Evolutionary conservation across 2,888 invertebrate species (phyloP).

Genomic region (Agriotes lineatus): DNA sequence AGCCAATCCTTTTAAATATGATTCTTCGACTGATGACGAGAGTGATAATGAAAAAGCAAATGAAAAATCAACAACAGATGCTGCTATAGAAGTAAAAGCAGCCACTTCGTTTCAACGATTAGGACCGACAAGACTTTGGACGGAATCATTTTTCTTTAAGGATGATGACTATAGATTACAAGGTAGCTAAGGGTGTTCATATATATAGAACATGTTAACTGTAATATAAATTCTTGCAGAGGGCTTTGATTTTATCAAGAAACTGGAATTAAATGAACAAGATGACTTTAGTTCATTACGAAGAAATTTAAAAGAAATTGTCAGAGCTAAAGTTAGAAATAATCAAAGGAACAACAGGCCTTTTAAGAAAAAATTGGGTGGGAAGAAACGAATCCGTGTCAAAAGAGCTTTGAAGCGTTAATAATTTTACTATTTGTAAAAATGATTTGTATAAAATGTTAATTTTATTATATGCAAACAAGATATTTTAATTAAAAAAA

Average conservation of each 20-base stretch:
- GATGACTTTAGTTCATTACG: conserved; percentile 68
- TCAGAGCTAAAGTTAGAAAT: no score
- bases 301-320: conserved; percentile 74
- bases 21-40: conserved; percentile 77
- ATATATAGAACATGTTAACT: neutral
- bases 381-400: conserved; percentile 57
- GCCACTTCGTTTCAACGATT: conserved; percentile 16
- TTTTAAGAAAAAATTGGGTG: conserved; percentile 63
- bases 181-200: no score
- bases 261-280: conserved; percentile 62
- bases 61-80: conserved; percentile 33
- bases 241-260: conserved; percentile 75
- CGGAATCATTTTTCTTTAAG: conserved; percentile 77
- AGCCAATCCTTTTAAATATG: no score
- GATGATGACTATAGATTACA: no score
- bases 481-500: no score
- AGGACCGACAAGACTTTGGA: conserved; percentile 51
- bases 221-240: conserved; percentile 68
- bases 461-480: conserved; percentile 1
- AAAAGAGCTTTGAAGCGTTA: no score
- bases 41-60: conserved; percentile 47
- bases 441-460: no score
- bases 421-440: no score
- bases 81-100: conserved; percentile 24
- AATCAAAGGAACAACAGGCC: no score